Base-by-base conservation (phyloP, 2,113 vertebrate genomes). In the Prietella phreatophila region DNA sequence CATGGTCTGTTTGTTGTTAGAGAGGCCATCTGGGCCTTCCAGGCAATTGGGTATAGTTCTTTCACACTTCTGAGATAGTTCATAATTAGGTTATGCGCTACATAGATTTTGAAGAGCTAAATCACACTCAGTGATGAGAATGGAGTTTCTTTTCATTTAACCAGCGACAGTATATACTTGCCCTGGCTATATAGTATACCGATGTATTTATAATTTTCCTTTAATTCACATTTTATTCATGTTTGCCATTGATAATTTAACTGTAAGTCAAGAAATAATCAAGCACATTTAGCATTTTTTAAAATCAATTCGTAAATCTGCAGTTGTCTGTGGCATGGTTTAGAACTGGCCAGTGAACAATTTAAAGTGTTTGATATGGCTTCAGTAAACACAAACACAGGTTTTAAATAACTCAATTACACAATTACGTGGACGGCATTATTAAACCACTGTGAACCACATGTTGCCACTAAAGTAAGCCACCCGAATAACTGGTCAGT, bases 1-100 rank as follows among this genome's bases (percentile, higher is more conserved):
- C 91, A 93, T 56, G 92, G 95, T 95, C 95, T 96, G 95, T 93
- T 96, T 95, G 93, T 95, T 90, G 92, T 96, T 96, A 95, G 93
- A 92, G 92, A 87, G 91, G 88, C 93, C 91, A 91, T 92, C 92
- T 89, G 88, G 89, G 86, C 89, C 91, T 93, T 93, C 81, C 88
- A 92, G 94, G 93, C 92, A 76, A 88, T 92, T 93, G 93, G 82
- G 91, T 92, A 93, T 91, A 91, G 93, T 94, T 95, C 94, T 94
- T 93, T 95, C 93, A 94, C 95, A 94, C 95, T 93, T 95, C 90
- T 92, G 91, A 92, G 90, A 93, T 91, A 94, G 92, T 92, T 93
- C 88, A 83, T 94, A 93, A 95, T 93, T 91, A 93, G 92, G 92
- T 94, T 94, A 93, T 89, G 90, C 83, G 85, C 84, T 89, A 89